Base-by-base conservation (phyloP, 2,888 invertebrate genomes). In the Coenonympha glycerion region DNA sequence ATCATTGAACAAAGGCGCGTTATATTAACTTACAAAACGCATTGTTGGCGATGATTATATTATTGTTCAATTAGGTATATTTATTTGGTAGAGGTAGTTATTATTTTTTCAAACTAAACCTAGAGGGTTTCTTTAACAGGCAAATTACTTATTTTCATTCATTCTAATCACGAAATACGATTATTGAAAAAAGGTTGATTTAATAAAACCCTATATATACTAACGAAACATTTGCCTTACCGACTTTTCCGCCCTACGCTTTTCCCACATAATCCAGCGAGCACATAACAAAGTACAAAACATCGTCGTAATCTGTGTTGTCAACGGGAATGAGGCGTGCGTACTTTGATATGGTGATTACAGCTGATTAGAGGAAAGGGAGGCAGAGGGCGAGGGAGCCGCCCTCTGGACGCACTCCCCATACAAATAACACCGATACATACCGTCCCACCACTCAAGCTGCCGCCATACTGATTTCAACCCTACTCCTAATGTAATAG, bases 331-430 rank as follows among this genome's bases (percentile, higher is more conserved):
- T 81, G 81, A 79, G 76, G 80, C 76, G 79, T 79, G 76, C 81
- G 83, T 81, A 83, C 85, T 87, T 87, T 87, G 87, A 87, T 87
- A 87, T 87, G 87, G 83, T 87, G 87, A 87, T 87, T 86, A 87
- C 80, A 81, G 73, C 81, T 87, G 87, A 87, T 87, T 87, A 87
- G 84, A 80, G 81, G 76, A 76, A 65, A 79, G 69, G 72, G n/a
- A n/a, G n/a, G n/a, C n/a, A n/a, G n/a, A n/a, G 68, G 68, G 55
- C 58, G 59, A 62, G 69, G 68, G 71, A 64, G 69, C 66, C 69
- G 68, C 71, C 79, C 83, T 77, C 73, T 68, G 68, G 65, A 81
- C 83, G 79, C 83, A 81, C 79, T 78, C 82, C 72, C 76, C 81
- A 80, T 78, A 82, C 79, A 86, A 85, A 86, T 84, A 84, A 79